phyloP scores from a whole-genome alignment of 2,113 vertebrate genomes.

The Galemys pyrenaicus region DNA sequence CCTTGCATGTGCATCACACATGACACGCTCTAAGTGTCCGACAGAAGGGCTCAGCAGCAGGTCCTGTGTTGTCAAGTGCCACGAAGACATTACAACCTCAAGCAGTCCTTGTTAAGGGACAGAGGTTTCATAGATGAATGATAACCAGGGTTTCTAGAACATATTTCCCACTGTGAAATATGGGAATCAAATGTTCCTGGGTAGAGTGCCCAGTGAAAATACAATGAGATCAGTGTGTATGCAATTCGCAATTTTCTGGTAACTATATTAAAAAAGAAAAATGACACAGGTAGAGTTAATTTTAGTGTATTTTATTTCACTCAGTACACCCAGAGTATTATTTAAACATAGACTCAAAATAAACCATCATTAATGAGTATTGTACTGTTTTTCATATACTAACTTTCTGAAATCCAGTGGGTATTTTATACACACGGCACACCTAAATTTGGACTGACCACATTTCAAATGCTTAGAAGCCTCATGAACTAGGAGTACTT shows the following conservation, averaged over 20 bases:
- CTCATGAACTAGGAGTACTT: accelerated
- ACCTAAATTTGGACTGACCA: accelerated
- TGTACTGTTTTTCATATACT: neutral
- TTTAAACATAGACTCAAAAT: neutral
- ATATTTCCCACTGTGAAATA: neutral
- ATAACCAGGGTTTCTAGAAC: neutral
- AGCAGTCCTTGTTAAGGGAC: neutral
- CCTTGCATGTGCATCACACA: accelerated
- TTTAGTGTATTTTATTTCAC: neutral
- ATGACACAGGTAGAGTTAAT: neutral
- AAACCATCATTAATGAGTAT: neutral
- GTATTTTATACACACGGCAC: accelerated
- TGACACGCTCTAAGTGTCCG: accelerated
- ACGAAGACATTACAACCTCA: neutral
- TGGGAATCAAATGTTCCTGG: neutral
- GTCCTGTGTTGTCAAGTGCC: neutral
- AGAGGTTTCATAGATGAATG: neutral
- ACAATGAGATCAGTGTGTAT: accelerated
- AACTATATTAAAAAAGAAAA: neutral
- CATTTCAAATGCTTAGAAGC: neutral
- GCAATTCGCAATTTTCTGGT: neutral
- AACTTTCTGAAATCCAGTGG: neutral
- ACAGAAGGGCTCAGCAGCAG: too few species aligned
- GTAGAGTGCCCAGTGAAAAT: neutral
- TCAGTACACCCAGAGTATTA: neutral